These are phyloP conservation scores for Ethmia dodecea DNA, from an alignment of 2,888 invertebrate species.

Conservation along the genomic window DNA sequence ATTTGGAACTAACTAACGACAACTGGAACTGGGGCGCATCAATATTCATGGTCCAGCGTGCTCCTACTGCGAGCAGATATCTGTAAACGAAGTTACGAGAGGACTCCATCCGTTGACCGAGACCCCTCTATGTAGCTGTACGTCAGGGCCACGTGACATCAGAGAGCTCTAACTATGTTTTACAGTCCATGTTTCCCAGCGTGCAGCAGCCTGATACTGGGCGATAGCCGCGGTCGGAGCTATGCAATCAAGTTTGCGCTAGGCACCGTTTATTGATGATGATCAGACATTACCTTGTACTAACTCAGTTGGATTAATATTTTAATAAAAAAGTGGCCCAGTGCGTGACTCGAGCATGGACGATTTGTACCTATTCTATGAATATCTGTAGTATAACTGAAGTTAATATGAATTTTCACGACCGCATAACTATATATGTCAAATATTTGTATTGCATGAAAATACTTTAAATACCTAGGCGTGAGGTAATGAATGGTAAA, in stretches of 20 bases:
- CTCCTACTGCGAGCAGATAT: constrained; percentile 17
- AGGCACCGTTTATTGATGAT: constrained; percentile 1
- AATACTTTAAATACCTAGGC: no score
- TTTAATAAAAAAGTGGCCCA: no score
- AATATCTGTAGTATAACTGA: no score
- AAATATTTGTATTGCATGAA: no score
- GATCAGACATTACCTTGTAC: background rate
- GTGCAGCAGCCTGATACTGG: background rate
- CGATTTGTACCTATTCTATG: no score
- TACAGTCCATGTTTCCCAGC: background rate
- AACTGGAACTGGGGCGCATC: constrained; percentile 25
- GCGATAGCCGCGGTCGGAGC: background rate
- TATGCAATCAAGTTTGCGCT: background rate
- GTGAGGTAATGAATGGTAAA: no score
- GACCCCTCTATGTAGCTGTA: background rate
- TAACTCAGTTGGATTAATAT: no score
- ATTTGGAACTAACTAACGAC: constrained; percentile 8
- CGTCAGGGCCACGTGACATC: background rate
- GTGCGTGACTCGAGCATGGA: no score
- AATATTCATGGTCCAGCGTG: constrained; percentile 29
- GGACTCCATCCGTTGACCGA: background rate
- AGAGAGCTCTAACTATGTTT: no score
- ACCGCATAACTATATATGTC: no score
- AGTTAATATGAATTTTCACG: no score
- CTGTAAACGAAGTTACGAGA: constrained; percentile 12